These are phyloP conservation scores for Chrysotoxum bicinctum DNA, from an alignment of 2,888 invertebrate genomes.

Conservation along the genomic window DNA sequence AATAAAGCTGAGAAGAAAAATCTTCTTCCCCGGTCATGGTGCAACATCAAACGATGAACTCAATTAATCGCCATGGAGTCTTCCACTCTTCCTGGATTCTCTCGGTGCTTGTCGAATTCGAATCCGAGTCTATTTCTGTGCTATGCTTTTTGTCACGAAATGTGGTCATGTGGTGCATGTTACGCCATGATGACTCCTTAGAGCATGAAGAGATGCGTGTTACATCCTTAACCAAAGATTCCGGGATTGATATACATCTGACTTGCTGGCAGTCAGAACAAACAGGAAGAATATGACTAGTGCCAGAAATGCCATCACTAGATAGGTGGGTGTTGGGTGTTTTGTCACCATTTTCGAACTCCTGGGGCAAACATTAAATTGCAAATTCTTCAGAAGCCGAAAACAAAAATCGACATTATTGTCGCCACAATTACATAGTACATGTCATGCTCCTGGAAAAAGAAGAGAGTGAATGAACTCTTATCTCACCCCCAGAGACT, in stretches of 20 bases:
- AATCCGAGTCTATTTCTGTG: constrained; percentile 40
- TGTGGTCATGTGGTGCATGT: constrained; percentile 68
- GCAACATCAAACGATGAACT: constrained; percentile 71
- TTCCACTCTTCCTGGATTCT: constrained; percentile 60
- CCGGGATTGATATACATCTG: constrained; percentile 64
- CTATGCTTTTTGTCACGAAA: constrained; percentile 70
- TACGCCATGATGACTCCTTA: constrained; percentile 32
- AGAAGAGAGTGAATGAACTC: constrained; percentile 58
- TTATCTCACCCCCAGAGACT: constrained; percentile 56
- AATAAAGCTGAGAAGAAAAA: neutral
- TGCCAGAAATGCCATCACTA: neutral
- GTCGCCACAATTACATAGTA: constrained; percentile 59
- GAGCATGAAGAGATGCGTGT: constrained; percentile 50
- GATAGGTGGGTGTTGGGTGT: neutral
- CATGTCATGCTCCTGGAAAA: constrained; percentile 48
- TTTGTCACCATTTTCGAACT: neutral
- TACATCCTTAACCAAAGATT: constrained; percentile 35
- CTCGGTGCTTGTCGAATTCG: constrained; percentile 6
- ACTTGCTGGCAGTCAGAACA: neutral
- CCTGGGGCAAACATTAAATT: constrained; percentile 46
- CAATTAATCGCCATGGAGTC: constrained; percentile 65
- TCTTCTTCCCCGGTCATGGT: constrained; percentile 65
- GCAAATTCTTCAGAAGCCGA: constrained; percentile 56
- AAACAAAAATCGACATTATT: constrained; percentile 56
- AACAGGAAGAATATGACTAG: constrained; percentile 60